These are phyloP conservation scores for Bombyx mandarina DNA, from an alignment of 1,140 invertebrate genomes.

Conservation along the genomic window DNA sequence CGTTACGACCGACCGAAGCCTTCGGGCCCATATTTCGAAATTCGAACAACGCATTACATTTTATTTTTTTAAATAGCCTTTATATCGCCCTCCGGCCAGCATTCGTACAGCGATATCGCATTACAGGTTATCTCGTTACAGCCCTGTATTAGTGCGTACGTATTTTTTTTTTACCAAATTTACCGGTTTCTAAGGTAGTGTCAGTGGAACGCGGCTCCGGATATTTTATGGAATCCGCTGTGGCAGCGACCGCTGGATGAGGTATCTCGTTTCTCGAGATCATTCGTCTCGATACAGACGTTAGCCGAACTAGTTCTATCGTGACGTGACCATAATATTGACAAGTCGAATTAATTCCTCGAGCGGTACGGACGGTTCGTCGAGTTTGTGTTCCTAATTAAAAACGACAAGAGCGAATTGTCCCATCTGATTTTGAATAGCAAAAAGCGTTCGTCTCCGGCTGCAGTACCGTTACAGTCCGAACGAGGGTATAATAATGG, in stretches of 20 bases:
- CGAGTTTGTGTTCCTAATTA: slow-evolving; percentile 36
- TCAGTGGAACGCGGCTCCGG: slow-evolving; percentile 22
- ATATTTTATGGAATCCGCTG: slow-evolving; percentile 46
- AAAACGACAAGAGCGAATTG: slow-evolving; percentile 15
- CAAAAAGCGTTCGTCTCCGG: slow-evolving; percentile 29
- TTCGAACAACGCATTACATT: slow-evolving; percentile 39
- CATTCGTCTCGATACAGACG: slow-evolving; percentile 43
- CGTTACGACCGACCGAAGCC: slow-evolving; percentile 9
- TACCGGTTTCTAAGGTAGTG: slow-evolving; percentile 25
- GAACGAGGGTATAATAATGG: slow-evolving; percentile 28
- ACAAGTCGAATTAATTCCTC: slow-evolving; percentile 39
- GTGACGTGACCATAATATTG: slow-evolving; percentile 43
- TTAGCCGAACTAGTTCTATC: slow-evolving; percentile 33
- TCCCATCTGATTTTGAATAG: slow-evolving; percentile 25
- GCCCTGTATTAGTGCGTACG: slow-evolving; percentile 24
- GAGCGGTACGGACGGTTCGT: slow-evolving; percentile 17
- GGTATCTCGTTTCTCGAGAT: slow-evolving; percentile 43
- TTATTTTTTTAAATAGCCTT: slow-evolving; percentile 52
- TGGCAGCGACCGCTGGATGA: slow-evolving; percentile 26
- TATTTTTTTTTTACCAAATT: slow-evolving; percentile 28
- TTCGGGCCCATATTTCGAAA: slow-evolving; percentile 45
- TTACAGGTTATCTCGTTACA: slow-evolving; percentile 47
- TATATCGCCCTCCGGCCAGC: slow-evolving; percentile 46
- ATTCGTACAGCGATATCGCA: slow-evolving; percentile 40
- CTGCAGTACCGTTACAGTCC: slow-evolving; percentile 36